A percentile compares a stretch with the other conserved stretches of the same genome.
phyloP scores from a whole-genome alignment of 2,888 invertebrate species.

The Morpho achilles region DNA sequence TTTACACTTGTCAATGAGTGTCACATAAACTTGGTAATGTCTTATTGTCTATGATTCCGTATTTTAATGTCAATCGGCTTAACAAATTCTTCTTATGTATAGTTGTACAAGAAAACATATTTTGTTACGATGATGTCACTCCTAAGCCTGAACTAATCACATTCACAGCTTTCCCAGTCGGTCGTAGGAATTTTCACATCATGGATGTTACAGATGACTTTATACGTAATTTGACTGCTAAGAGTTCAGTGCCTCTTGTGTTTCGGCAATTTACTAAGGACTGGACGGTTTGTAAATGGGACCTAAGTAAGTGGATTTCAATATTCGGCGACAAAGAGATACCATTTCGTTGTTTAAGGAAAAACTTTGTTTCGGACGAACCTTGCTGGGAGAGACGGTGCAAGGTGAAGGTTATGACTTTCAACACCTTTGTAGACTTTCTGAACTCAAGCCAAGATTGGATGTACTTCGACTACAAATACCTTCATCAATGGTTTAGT shows the following conservation, averaged over 20 bases:
- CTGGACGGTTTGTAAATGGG: constrained; percentile 81
- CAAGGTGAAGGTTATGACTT: constrained; percentile 74
- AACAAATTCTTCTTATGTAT: too few species aligned
- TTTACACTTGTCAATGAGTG: too few species aligned
- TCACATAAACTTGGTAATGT: too few species aligned
- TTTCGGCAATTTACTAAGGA: constrained; percentile 72
- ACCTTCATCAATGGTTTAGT: constrained; percentile 84
- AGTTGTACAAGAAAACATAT: too few species aligned
- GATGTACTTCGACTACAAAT: constrained; percentile 93
- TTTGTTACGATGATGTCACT: neutral
- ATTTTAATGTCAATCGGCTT: too few species aligned
- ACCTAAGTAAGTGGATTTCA: constrained; percentile 78
- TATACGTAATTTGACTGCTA: constrained; percentile 43
- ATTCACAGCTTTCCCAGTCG: neutral
- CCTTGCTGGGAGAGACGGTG: constrained; percentile 92
- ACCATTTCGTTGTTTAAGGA: constrained; percentile 76
- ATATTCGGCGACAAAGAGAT: constrained; percentile 76
- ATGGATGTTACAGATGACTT: constrained; percentile 52
- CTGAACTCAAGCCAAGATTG: constrained; percentile 73
- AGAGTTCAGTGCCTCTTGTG: constrained; percentile 67
- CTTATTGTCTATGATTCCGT: too few species aligned
- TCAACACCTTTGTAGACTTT: constrained; percentile 80
- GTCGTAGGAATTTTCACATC: neutral
- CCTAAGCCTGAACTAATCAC: too few species aligned
- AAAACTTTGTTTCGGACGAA: constrained; percentile 58